These are phyloP conservation scores for Petrocephalus schoutedeni DNA, from an alignment of 2,797 vertebrate species.

Conservation along the genomic window DNA sequence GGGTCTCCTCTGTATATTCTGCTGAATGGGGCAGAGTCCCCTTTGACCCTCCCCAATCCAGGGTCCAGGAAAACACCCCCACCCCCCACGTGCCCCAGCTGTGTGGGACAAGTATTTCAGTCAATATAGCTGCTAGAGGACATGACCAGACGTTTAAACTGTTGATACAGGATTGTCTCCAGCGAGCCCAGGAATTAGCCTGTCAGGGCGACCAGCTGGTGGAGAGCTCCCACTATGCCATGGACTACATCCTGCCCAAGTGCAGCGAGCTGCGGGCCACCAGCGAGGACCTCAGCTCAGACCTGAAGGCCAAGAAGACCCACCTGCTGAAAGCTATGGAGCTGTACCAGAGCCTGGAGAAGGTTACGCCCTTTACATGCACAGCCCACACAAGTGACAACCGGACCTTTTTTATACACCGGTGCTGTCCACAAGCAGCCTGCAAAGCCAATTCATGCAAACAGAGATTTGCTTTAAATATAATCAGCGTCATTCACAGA, in stretches of 20 bases:
- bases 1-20: background rate
- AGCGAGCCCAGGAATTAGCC: conserved; percentile 64
- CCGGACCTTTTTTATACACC: background rate
- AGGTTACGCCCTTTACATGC: conserved; percentile 54
- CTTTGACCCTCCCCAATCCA: background rate
- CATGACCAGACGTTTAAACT: background rate
- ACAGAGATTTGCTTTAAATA: background rate
- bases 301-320: conserved; percentile 60
- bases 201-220: conserved; percentile 75
- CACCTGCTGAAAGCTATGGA: conserved; percentile 79
- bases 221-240: conserved; percentile 80
- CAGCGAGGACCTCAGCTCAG: conserved; percentile 59
- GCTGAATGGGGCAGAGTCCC: background rate
- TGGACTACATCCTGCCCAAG: conserved; percentile 89
- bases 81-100: background rate
- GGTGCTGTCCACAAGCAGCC: background rate
- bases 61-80: background rate
- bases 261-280: conserved; percentile 76
- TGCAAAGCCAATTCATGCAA: background rate
- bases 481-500: background rate
- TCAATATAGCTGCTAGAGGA: background rate
- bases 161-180: conserved; percentile 67
- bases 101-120: background rate
- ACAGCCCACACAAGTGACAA: background rate
- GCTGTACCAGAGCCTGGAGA: conserved; percentile 77